Base-by-base conservation (phyloP, 2,113 vertebrate species). In the Xenopus laevis region DNA sequence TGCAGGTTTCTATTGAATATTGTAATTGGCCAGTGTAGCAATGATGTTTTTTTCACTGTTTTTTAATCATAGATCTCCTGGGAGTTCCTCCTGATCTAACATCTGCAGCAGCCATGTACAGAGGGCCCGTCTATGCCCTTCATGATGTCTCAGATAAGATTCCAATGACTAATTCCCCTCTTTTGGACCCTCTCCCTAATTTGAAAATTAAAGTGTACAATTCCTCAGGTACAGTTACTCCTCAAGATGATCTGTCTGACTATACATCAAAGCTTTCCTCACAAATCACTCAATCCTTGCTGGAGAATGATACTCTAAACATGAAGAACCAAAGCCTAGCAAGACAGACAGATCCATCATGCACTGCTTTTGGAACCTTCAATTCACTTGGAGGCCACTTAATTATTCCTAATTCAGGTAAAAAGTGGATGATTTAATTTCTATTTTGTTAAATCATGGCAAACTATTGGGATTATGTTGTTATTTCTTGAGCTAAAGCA, bases 191-290 rank as follows among this genome's bases (percentile, higher is more conserved):
- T 0, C 87, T 97, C 30, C 96, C 95, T 55, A 98, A 95, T 87
- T 76, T 98, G 85, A 98, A 98, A 84, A 98, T 97, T 87, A 98
- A 98, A 84, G 96, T 98, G 23, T 97, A 94, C 74, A 97, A 95
- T 82, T 95, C 92, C 0, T 94, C 96, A 0, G 92, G 94, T 0
- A 86, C 94, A 46, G 94, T 95, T 79, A 96, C 95, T 0, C 94
- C 95, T 0, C 94, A 96, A 82, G 96, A 96, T 21, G 95, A 96
- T 65, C 90, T 94, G 9, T 89, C 91, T 23, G 95, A 98, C 80
- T 93, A 95, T 72, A 86, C 93, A 1, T 91, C 94, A 78, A 97
- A 96, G 85, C 84, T 97, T 47, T 97, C 95, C n/a, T 95, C 96
- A 0, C 95, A 96, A 85, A 89, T 96, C 64, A 93, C 93, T 0